These are phyloP conservation scores for Elymnias hypermnestra DNA, from an alignment of 1,140 invertebrate species.

Conservation along the genomic window DNA sequence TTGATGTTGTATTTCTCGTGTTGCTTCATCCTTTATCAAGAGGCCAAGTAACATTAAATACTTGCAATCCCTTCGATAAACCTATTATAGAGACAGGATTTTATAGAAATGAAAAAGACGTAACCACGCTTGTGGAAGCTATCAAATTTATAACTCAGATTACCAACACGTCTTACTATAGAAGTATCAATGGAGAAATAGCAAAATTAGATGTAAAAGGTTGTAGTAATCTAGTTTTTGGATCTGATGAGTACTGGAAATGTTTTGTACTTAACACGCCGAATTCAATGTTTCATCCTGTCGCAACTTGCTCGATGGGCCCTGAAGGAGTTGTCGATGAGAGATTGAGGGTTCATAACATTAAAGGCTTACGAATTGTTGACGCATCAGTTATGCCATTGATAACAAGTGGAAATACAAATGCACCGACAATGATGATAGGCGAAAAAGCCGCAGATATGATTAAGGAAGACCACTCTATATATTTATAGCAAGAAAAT, in stretches of 20 bases:
- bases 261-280: conserved; percentile 83
- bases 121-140: conserved; percentile 57
- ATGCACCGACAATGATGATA: conserved; percentile 79
- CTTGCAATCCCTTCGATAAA: conserved; percentile 76
- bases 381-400: conserved; percentile 86
- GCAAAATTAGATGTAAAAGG: conserved; percentile 34
- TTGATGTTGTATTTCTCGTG: conserved; percentile 38
- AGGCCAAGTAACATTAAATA: conserved; percentile 75
- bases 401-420: conserved; percentile 78
- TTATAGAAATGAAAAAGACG: conserved; percentile 70
- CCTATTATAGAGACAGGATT: conserved; percentile 82
- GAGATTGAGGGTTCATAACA: conserved; percentile 80
- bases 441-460: conserved; percentile 78
- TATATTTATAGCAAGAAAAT: no score
- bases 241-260: conserved; percentile 82
- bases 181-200: conserved; percentile 37
- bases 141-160: conserved; percentile 46
- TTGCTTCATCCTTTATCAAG: conserved; percentile 78
- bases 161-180: conserved; percentile 46
- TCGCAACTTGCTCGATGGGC: conserved; percentile 90
- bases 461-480: conserved; percentile 75
- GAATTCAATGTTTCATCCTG: conserved; percentile 88
- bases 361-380: conserved; percentile 80
- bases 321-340: conserved; percentile 80
- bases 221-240: conserved; percentile 78